These are phyloP conservation scores for Ochropacha duplaris DNA, from an alignment of 2,888 invertebrate genomes.

Conservation along the genomic window DNA sequence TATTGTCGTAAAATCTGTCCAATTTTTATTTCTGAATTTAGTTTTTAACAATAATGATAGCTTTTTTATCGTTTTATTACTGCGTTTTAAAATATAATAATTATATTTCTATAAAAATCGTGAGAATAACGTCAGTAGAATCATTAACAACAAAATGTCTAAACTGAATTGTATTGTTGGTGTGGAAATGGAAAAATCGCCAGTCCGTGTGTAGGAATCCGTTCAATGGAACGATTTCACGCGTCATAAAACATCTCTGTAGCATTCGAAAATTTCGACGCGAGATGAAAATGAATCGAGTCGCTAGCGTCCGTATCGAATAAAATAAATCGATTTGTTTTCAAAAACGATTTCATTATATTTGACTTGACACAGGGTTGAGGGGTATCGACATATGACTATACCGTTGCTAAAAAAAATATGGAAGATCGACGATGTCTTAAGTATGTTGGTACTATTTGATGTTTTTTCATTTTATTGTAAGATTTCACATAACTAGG, in stretches of 20 bases:
- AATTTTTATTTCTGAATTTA: too few species aligned
- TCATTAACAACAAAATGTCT: conserved; percentile 64
- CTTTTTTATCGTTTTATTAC: too few species aligned
- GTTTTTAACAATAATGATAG: too few species aligned
- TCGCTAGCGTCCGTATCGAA: conserved; percentile 73
- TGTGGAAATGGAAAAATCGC: conserved; percentile 76
- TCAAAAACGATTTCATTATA: conserved; percentile 73
- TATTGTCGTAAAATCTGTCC: too few species aligned
- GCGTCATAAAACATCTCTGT: conserved; percentile 75
- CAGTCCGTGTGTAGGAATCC: conserved; percentile 54
- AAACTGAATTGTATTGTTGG: conserved; percentile 69
- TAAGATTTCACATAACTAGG: too few species aligned
- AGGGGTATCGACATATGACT: conserved; percentile 42
- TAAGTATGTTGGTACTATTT: background rate
- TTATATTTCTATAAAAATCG: conserved; percentile 37
- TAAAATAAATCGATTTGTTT: conserved; percentile 79
- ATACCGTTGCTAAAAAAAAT: conserved; percentile 26
- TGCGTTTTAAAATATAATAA: conserved; percentile 17
- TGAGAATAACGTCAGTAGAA: conserved; percentile 56
- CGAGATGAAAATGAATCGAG: conserved; percentile 62
- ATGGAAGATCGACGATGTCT: background rate
- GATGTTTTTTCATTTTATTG: too few species aligned
- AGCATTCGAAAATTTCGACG: conserved; percentile 61
- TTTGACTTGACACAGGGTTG: conserved; percentile 58
- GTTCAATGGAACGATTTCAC: conserved; percentile 77